Evolutionary conservation across 2,888 invertebrate species (phyloP).

Genomic region (Laothoe populi): DNA sequence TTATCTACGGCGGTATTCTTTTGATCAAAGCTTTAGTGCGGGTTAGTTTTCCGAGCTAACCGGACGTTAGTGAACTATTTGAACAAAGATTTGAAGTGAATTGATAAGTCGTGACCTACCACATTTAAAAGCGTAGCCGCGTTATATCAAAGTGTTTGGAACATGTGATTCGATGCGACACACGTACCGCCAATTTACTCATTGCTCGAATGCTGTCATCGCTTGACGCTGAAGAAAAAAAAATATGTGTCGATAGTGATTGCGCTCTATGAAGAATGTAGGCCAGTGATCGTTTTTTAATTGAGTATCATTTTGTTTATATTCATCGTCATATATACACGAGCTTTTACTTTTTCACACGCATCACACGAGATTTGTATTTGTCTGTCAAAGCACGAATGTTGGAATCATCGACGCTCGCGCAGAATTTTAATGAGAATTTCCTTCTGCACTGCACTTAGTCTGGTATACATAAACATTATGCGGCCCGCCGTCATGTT

Average conservation of each 20-base stretch:
- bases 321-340: constrained; percentile 35
- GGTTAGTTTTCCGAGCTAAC: constrained; percentile 56
- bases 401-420: constrained; percentile 73
- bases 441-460: constrained; percentile 72
- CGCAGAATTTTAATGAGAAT: constrained; percentile 81
- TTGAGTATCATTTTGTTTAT: constrained; percentile 5
- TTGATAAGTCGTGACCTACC: constrained; percentile 66
- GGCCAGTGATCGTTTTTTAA: constrained; percentile 13
- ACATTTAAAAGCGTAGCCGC: constrained; percentile 64
- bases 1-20: constrained; percentile 72
- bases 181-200: constrained; percentile 75
- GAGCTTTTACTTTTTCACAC: constrained; percentile 79
- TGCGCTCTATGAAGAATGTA: constrained; percentile 19
- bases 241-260: constrained; percentile 24
- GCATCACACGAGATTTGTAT: constrained; percentile 71
- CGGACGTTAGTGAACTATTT: constrained; percentile 56
- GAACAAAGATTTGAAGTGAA: constrained; percentile 28
- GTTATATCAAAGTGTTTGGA: constrained; percentile 57
- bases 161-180: constrained; percentile 63
- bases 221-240: constrained; percentile 32
- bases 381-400: constrained; percentile 74
- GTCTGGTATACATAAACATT: constrained; percentile 75
- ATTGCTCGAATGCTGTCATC: constrained; percentile 44
- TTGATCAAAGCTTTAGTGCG: constrained; percentile 67
- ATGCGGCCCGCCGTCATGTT: constrained; percentile 73